Evolutionary conservation across 2,797 vertebrate genomes (phyloP).

Genomic region (Pangasius mekongensis): DNA sequence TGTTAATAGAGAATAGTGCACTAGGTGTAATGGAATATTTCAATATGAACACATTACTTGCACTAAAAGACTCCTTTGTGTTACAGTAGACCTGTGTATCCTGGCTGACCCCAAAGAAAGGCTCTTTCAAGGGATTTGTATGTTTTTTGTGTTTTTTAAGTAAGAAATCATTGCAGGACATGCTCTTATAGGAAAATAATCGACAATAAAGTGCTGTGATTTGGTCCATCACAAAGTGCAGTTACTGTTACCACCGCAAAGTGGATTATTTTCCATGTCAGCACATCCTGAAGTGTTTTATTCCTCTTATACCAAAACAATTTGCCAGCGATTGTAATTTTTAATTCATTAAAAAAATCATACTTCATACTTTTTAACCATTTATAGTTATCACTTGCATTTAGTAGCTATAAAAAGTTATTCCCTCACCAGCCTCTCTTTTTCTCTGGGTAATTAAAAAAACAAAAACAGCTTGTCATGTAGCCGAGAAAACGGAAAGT

Average conservation of each 20-base stretch:
- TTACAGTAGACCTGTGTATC: not conserved
- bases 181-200: not conserved
- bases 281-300: not conserved
- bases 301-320: not conserved
- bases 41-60: not conserved
- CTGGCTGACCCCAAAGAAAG: not conserved
- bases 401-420: not conserved
- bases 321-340: not conserved
- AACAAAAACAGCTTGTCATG: not conserved
- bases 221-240: not conserved
- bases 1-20: not conserved
- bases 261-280: not conserved
- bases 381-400: not conserved
- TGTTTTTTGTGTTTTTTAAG: not conserved
- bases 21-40: slow-evolving; percentile 14
- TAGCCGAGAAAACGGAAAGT: not conserved
- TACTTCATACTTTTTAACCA: not conserved
- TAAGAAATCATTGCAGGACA: not conserved
- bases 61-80: not conserved
- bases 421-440: not conserved
- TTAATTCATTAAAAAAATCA: not conserved
- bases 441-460: not conserved
- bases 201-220: not conserved
- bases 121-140: not conserved
- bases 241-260: not conserved